Base-by-base conservation (phyloP, 1,140 invertebrate genomes). In the Paraescarpia echinospica region DNA sequence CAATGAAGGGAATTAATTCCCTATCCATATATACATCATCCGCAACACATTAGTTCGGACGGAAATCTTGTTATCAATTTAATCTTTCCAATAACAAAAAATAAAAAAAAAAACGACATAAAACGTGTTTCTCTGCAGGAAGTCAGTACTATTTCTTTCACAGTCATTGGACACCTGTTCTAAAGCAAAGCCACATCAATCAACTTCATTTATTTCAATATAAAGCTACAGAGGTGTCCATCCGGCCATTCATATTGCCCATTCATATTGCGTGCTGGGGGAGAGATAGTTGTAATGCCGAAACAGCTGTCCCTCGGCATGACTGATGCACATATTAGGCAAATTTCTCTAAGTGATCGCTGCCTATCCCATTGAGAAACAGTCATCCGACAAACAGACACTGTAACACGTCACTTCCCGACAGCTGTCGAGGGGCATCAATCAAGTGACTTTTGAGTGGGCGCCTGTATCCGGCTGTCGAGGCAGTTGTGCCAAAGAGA, bases 341-440 rank as follows among this genome's bases (percentile, higher is more conserved):
- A 77, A 77, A 77, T 77, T 77, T 77, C 59, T 77, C 59, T 77
- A 77, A 77, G 59, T 77, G 59, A 77, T 77, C 59, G 59, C 59
- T 77, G 59, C 59, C 59, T 12, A 77, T 77, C 59, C 59, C 59
- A 77, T 6, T 18, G 27, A 77, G 59, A 77, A 18, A 14, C 59
- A 77, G 59, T 77, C 59, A 77, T 77, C 59, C 59, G 59, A 77
- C 59, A 77, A 77, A 77, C 59, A 77, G 59, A 77, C 14, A 77
- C 2, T 77, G 59, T 27, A 18, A 77, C 59, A 77, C 59, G 59
- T 77, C 59, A 77, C 59, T 77, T 77, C 59, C 59, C 59, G 59
- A 77, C 59, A 77, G 59, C 59, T 77, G 59, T 77, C 59, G 59
- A 77, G 2, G 59, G 59, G 59, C 59, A 77, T 77, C 59, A 77